These are phyloP conservation scores for Datnioides undecimradiatus DNA, from an alignment of 2,113 vertebrate genomes.

Conservation along the genomic window DNA sequence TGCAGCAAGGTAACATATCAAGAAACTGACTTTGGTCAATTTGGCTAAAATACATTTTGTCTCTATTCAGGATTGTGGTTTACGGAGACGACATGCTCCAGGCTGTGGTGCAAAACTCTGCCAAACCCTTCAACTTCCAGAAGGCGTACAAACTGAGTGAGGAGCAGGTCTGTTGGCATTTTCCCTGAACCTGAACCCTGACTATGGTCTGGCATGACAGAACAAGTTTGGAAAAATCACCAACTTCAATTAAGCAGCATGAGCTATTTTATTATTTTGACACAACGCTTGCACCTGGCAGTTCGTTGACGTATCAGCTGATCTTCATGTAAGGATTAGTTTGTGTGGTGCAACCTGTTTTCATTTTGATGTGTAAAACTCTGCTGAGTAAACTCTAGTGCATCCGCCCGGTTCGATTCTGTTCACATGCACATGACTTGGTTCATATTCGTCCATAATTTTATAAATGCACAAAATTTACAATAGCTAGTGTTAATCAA, in stretches of 20 bases:
- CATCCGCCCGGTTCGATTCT: background rate
- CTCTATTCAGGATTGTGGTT: slow-evolving; percentile 84
- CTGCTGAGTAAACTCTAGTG: too few relatives aligned
- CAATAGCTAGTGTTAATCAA: background rate
- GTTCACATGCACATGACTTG: background rate
- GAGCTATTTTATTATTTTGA: background rate
- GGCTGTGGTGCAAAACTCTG: slow-evolving; percentile 78
- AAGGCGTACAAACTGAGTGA: slow-evolving; percentile 68
- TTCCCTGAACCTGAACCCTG: too few relatives aligned
- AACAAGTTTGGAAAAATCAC: background rate
- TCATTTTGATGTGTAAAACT: too few relatives aligned
- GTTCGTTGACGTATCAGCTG: background rate
- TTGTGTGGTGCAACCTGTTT: too few relatives aligned
- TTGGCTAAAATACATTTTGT: background rate
- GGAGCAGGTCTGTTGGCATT: slow-evolving; percentile 68
- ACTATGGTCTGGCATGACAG: background rate
- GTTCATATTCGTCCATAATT: background rate
- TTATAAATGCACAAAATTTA: background rate
- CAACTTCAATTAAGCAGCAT: background rate
- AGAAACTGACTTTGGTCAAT: too few relatives aligned
- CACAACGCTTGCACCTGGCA: background rate
- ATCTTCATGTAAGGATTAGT: too few relatives aligned
- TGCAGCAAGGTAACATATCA: background rate
- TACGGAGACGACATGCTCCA: slow-evolving; percentile 82
- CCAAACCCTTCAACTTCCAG: slow-evolving; percentile 86